These are phyloP conservation scores for Andricus curvator DNA, from an alignment of 2,888 invertebrate genomes.

Conservation along the genomic window DNA sequence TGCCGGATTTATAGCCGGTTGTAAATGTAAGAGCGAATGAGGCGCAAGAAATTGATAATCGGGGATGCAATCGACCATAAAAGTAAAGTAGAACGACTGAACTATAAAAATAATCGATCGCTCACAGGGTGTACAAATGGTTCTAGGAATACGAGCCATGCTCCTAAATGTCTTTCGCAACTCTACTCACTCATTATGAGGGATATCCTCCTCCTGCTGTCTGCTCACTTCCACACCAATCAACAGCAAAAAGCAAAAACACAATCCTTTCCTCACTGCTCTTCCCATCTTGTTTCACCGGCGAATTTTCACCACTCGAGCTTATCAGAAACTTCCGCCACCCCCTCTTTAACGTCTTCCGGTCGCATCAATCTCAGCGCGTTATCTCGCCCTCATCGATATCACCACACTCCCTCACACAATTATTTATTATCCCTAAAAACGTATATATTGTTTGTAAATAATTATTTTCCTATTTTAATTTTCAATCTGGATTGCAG, in stretches of 20 bases:
- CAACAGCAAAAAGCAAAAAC: constrained; percentile 62
- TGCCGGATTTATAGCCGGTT: constrained; percentile 52
- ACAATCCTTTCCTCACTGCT: constrained; percentile 44
- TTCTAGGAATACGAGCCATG: constrained; percentile 1
- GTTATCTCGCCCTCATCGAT: constrained; percentile 22
- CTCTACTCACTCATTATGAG: constrained; percentile 91
- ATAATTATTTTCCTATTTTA: not conserved
- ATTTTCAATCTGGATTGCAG: not conserved
- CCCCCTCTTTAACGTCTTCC: constrained; percentile 31
- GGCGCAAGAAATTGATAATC: constrained; percentile 39
- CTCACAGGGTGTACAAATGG: constrained; percentile 22
- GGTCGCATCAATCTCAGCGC: constrained; percentile 27
- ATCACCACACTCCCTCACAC: constrained; percentile 27
- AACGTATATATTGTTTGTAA: not conserved
- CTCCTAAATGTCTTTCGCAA: constrained; percentile 44
- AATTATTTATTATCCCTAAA: not conserved
- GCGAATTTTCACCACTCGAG: constrained; percentile 37
- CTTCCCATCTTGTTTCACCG: constrained; percentile 47
- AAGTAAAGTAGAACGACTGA: constrained; percentile 34
- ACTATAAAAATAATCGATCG: constrained; percentile 40
- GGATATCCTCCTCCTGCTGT: constrained; percentile 94
- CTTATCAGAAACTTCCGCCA: constrained; percentile 29
- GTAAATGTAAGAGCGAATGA: constrained; percentile 46
- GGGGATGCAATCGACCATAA: constrained; percentile 35
- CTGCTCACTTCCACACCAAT: constrained; percentile 79